Evolutionary conservation across 2,113 vertebrate genomes (phyloP).

Genomic region (Etheostoma spectabile): DNA sequence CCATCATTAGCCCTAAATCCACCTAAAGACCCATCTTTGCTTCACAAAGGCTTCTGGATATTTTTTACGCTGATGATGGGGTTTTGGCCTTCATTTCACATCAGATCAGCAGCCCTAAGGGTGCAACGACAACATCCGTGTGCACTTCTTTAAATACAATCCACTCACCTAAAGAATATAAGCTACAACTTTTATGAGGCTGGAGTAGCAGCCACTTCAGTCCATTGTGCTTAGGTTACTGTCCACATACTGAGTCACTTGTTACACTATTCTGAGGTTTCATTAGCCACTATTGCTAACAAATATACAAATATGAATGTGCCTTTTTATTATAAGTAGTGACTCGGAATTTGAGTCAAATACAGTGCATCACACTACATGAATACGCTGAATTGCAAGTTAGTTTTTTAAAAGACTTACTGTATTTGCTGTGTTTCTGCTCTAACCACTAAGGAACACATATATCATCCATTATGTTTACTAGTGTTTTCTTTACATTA

Average conservation of each 20-base stretch:
- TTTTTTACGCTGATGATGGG: not conserved
- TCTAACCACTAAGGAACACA: not conserved
- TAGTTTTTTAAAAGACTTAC: not conserved
- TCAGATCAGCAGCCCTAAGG: slow-evolving; percentile 18
- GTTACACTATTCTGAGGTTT: not conserved
- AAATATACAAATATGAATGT: not conserved
- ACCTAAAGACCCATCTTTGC: not conserved
- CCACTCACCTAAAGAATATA: slow-evolving; percentile 5
- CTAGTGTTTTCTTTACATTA: not conserved
- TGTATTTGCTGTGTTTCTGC: not conserved
- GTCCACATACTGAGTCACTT: slow-evolving; percentile 7
- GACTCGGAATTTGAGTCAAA: not conserved
- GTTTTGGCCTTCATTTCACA: slow-evolving; percentile 8
- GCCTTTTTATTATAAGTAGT: not conserved
- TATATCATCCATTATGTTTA: not conserved
- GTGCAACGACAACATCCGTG: not conserved
- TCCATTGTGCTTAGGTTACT: not conserved
- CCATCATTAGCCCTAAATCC: not conserved
- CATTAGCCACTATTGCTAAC: not conserved
- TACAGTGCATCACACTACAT: not conserved
- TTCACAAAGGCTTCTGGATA: not conserved
- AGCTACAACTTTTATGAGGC: slow-evolving; percentile 25
- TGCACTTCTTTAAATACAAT: slow-evolving; percentile 3
- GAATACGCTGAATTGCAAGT: not conserved
- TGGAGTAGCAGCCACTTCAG: not conserved